phyloP scores from a whole-genome alignment of 2,797 vertebrate genomes.

The Ambastaia sidthimunki region DNA sequence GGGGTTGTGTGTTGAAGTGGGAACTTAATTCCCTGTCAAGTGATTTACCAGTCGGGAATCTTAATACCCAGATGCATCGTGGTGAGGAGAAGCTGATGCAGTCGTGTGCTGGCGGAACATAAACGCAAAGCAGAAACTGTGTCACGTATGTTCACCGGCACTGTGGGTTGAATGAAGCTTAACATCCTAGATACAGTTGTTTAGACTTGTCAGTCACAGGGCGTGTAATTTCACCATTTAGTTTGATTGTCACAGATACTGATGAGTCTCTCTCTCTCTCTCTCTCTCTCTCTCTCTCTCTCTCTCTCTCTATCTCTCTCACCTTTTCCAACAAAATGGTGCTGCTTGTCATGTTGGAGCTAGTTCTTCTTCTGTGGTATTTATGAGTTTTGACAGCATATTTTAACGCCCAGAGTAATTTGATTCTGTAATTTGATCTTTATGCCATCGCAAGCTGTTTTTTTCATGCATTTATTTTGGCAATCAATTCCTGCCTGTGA shows the following conservation, averaged over 20 bases:
- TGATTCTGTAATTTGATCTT: too few species aligned
- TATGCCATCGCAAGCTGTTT: too few species aligned
- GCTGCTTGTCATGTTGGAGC: too few species aligned
- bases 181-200: slow-evolving; percentile 34
- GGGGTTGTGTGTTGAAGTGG: slow-evolving; percentile 64
- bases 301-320: slow-evolving; percentile 1
- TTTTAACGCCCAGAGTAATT: too few species aligned
- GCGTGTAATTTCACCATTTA: slow-evolving; percentile 22
- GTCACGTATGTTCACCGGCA: slow-evolving; percentile 42
- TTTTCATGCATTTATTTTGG: background rate
- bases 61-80: slow-evolving; percentile 65
- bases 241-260: background rate
- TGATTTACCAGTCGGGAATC: slow-evolving; percentile 64
- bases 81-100: slow-evolving; percentile 56
- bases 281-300: background rate
- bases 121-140: slow-evolving; percentile 43
- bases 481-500: background rate
- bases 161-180: slow-evolving; percentile 20
- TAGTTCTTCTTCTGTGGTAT: too few species aligned
- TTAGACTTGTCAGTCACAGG: slow-evolving; percentile 25
- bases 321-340: background rate
- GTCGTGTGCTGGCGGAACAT: slow-evolving; percentile 23
- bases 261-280: too few species aligned
- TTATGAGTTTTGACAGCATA: too few species aligned
- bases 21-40: slow-evolving; percentile 66